Evolutionary conservation across 1,140 invertebrate species (phyloP).

Genomic region (Drosophila oshimai): DNA sequence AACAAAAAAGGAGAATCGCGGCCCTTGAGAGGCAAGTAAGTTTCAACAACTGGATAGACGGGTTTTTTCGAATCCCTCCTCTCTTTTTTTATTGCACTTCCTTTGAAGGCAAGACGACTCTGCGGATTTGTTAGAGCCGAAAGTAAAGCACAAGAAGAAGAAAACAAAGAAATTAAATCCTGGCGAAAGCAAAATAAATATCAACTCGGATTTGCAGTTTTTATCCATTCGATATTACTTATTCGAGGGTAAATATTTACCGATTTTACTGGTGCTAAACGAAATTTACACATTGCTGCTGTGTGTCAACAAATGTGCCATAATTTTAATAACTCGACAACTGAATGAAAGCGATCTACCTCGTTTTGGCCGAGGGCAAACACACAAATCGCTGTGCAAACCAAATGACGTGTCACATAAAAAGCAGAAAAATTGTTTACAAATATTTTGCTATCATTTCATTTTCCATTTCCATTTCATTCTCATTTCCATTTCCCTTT

Average conservation of each 20-base stretch:
- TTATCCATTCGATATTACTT: background rate
- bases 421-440: conserved; percentile 23
- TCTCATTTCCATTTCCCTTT: conserved; percentile 29
- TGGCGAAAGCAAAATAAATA: conserved; percentile 4
- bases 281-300: conserved; percentile 6
- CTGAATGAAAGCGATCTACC: background rate
- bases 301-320: background rate
- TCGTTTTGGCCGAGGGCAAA: background rate
- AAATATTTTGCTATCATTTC: conserved; percentile 43
- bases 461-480: conserved; percentile 29
- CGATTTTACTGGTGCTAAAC: background rate
- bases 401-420: conserved; percentile 4
- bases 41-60: conserved; percentile 45
- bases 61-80: conserved; percentile 20
- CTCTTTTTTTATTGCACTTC: conserved; percentile 11
- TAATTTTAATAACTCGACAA: conserved; percentile 7
- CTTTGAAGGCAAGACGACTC: conserved; percentile 31
- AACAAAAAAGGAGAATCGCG: conserved; percentile 18
- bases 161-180: conserved; percentile 36
- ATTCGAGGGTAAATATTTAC: conserved; percentile 18
- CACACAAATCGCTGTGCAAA: conserved; percentile 3
- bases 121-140: conserved; percentile 41
- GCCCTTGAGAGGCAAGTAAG: conserved; percentile 36
- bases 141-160: conserved; percentile 11
- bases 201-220: background rate